These are phyloP conservation scores for Pempheris klunzingeri DNA, from an alignment of 2,797 vertebrate species.

Conservation along the genomic window DNA sequence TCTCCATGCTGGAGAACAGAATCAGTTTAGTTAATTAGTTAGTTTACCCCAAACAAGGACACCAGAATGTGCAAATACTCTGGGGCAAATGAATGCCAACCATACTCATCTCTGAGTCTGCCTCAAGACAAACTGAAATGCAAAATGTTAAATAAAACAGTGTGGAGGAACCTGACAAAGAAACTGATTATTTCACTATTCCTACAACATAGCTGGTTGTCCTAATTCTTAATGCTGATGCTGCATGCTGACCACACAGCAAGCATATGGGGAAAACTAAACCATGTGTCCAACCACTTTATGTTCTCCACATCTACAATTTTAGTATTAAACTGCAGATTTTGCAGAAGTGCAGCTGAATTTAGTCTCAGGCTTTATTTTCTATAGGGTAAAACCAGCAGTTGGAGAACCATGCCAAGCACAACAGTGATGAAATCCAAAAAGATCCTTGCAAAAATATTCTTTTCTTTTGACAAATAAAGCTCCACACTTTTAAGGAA, in stretches of 20 bases:
- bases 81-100: neutral
- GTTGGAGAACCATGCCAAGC: slow-evolving; percentile 48
- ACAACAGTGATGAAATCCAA: slow-evolving; percentile 55
- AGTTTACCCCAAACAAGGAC: slow-evolving; percentile 7
- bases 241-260: slow-evolving; percentile 18
- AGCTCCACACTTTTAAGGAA: slow-evolving; percentile 54
- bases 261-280: neutral
- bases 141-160: slow-evolving; percentile 21
- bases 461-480: slow-evolving; percentile 65
- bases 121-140: slow-evolving; percentile 1
- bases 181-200: slow-evolving; percentile 15
- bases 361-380: slow-evolving; percentile 36
- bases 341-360: slow-evolving; percentile 24
- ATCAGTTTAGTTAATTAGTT: neutral
- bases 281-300: slow-evolving; percentile 6
- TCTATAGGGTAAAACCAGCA: slow-evolving; percentile 56
- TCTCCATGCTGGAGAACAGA: neutral
- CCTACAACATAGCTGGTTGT: slow-evolving; percentile 3
- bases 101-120: slow-evolving; percentile 3
- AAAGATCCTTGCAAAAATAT: slow-evolving; percentile 57
- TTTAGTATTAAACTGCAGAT: slow-evolving; percentile 24
- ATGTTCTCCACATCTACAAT: slow-evolving; percentile 15
- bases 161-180: neutral
- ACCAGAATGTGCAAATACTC: slow-evolving; percentile 3
- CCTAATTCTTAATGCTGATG: slow-evolving; percentile 17